These are phyloP conservation scores for Drosophila biarmipes DNA, from an alignment of 1,140 invertebrate species.

Conservation along the genomic window DNA sequence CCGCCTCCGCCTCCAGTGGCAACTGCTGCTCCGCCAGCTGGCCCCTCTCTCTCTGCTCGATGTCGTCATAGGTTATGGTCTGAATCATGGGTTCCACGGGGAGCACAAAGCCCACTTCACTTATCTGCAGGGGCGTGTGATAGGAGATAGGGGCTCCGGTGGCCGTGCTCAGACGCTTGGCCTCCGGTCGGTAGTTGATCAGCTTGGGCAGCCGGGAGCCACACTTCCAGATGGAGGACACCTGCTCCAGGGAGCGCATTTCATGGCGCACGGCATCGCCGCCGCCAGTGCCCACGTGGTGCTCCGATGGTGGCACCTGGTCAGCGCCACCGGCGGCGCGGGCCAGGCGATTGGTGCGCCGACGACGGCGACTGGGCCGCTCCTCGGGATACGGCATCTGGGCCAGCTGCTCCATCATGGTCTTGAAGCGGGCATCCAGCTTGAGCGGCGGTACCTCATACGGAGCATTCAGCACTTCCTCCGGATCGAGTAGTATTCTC, in stretches of 20 bases:
- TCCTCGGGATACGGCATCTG: conserved; percentile 43
- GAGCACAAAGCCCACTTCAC: not conserved
- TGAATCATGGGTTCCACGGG: conserved; percentile 16
- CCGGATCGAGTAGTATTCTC: not conserved
- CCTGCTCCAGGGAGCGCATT: not conserved
- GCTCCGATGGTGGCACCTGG: not conserved
- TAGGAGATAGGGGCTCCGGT: conserved; percentile 37
- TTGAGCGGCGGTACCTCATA: conserved; percentile 32
- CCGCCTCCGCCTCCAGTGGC: not conserved
- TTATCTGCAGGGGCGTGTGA: conserved; percentile 38
- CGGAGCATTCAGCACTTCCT: not conserved
- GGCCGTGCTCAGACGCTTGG: conserved; percentile 13
- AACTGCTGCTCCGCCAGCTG: not conserved
- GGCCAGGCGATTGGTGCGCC: not conserved
- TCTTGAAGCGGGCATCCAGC: conserved; percentile 21
- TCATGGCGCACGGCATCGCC: not conserved
- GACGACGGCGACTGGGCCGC: not conserved
- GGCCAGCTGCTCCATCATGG: conserved; percentile 24
- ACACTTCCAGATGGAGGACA: not conserved
- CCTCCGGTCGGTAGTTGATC: conserved; percentile 37
- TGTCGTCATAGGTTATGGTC: conserved; percentile 41
- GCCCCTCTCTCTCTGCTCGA: conserved; percentile 5
- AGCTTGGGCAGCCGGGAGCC: not conserved
- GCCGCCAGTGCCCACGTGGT: not conserved
- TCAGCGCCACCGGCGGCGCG: conserved; percentile 13